Conservation (phyloP, 2,113 vertebrate genomes). For the Haliaeetus leucogaster region DNA sequence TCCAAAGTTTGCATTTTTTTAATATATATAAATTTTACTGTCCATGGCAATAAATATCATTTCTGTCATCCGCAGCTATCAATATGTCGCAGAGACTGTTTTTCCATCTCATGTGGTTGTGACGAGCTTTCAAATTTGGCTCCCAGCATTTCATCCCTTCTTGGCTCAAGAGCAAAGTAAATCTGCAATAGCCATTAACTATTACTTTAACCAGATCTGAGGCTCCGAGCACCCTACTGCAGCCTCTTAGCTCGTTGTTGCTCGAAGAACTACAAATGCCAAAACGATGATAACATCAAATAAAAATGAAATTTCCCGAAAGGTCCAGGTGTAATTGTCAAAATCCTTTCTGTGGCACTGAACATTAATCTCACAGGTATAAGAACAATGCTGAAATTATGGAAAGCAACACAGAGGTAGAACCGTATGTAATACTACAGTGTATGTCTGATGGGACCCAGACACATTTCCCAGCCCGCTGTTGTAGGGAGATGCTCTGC, state of each 20-base stretch:
- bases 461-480: accelerated
- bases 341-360: neutral
- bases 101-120: slow-evolving; percentile 42
- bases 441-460: accelerated
- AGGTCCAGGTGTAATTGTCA: neutral
- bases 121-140: slow-evolving; percentile 65
- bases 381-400: neutral
- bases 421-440: neutral
- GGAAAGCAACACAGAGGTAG: neutral
- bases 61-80: slow-evolving; percentile 60
- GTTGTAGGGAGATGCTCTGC: neutral
- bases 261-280: slow-evolving; percentile 1
- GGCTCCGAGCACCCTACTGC: neutral
- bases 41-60: slow-evolving; percentile 64
- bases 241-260: neutral
- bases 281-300: neutral
- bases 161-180: slow-evolving; percentile 53
- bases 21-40: slow-evolving; percentile 63
- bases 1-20: slow-evolving; percentile 48
- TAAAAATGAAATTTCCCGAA: neutral
- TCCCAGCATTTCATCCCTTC: slow-evolving; percentile 54
- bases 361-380: neutral
- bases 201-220: slow-evolving; percentile 46
- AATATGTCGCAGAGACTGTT: slow-evolving; percentile 45
- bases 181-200: slow-evolving; percentile 58